These are phyloP conservation scores for Orchestia grillus DNA, from an alignment of 1,140 invertebrate genomes.

Conservation along the genomic window DNA sequence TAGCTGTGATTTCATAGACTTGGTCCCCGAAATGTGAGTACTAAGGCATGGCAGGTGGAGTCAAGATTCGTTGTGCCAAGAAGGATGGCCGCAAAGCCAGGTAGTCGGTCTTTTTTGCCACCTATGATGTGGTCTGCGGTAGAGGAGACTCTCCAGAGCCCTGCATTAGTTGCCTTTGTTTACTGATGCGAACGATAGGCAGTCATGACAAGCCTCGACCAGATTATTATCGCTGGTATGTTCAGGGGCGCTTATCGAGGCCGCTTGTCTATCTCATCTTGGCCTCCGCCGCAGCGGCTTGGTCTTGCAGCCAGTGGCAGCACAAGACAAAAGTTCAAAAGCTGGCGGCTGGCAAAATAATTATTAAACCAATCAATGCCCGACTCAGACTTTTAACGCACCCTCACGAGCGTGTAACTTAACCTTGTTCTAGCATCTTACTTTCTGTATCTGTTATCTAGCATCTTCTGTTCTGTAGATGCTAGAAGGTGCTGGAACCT, in stretches of 20 bases:
- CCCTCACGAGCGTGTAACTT: neutral
- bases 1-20: too few species aligned
- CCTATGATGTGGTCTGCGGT: neutral
- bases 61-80: neutral
- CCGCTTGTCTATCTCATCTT: neutral
- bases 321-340: neutral
- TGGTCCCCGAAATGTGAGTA: neutral
- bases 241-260: neutral
- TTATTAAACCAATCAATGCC: neutral
- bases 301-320: neutral
- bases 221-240: conserved; percentile 31
- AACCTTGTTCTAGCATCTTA: neutral
- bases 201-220: conserved; percentile 47
- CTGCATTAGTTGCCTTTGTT: conserved; percentile 50
- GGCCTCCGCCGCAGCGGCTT: neutral
- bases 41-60: neutral
- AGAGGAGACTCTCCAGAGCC: neutral
- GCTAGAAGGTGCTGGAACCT: neutral
- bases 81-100: neutral
- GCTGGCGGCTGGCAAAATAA: neutral
- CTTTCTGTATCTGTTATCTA: neutral
- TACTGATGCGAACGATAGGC: conserved; percentile 47
- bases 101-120: conserved; percentile 7
- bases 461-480: neutral
- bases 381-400: neutral